Evolutionary conservation across 1,140 invertebrate genomes (phyloP).

Genomic region (Zaprionus ghesquierei): DNA sequence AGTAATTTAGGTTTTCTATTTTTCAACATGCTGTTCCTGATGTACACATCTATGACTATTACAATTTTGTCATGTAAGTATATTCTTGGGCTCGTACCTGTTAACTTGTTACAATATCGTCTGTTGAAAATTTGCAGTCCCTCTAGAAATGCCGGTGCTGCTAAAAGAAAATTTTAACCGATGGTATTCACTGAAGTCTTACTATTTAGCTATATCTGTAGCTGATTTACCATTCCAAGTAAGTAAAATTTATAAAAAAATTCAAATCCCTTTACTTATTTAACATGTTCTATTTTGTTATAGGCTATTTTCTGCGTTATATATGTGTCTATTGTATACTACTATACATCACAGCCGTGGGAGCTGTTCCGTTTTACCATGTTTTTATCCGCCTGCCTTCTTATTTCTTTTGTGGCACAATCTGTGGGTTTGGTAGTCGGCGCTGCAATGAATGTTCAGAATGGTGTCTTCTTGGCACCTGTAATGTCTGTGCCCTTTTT

Average conservation of each 20-base stretch:
- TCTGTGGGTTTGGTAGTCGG: slow-evolving; percentile 97
- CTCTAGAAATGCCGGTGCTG: slow-evolving; percentile 96
- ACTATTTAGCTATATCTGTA: slow-evolving; percentile 97
- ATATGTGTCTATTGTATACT: slow-evolving; percentile 97
- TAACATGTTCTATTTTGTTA: neutral
- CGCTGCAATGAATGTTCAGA: slow-evolving; percentile 95
- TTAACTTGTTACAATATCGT: slow-evolving; percentile 3
- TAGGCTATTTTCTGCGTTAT: slow-evolving; percentile 94
- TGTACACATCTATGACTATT: slow-evolving; percentile 99
- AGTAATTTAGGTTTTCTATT: slow-evolving; percentile 98
- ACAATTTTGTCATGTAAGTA: slow-evolving; percentile 97
- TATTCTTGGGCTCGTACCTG: slow-evolving; percentile 38
- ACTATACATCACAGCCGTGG: slow-evolving; percentile 95
- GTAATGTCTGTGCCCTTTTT: slow-evolving; percentile 97
- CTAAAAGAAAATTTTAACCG: slow-evolving; percentile 98
- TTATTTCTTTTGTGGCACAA: slow-evolving; percentile 97
- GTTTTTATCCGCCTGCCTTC: slow-evolving; percentile 93
- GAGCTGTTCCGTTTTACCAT: slow-evolving; percentile 92
- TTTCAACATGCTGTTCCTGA: slow-evolving; percentile 98
- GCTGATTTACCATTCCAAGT: slow-evolving; percentile 99
- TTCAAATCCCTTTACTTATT: neutral
- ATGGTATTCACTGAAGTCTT: slow-evolving; percentile 98
- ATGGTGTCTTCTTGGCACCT: slow-evolving; percentile 97
- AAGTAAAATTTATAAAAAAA: slow-evolving; percentile 34
- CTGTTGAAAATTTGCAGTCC: slow-evolving; percentile 87